Evolutionary conservation across 2,888 invertebrate species (phyloP).

Genomic region (Ornithoptera alexandrae): DNA sequence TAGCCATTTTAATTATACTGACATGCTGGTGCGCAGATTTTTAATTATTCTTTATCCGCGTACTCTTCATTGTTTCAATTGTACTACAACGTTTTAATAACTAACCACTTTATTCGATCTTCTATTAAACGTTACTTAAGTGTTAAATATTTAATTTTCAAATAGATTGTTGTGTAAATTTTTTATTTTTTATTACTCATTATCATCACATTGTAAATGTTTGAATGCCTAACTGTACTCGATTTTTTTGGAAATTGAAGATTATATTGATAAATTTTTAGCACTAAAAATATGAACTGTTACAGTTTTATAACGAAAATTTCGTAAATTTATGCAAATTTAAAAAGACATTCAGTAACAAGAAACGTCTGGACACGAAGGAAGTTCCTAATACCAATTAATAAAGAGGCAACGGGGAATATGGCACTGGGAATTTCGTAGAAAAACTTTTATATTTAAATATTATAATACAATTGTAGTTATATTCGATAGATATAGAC

Average conservation of each 20-base stretch:
- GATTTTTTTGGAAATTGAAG: no score
- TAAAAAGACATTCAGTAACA: background rate
- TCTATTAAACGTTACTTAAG: background rate
- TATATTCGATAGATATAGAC: background rate
- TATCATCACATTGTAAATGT: no score
- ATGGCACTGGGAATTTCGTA: background rate
- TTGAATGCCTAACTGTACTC: no score
- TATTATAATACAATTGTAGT: background rate
- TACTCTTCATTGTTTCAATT: background rate
- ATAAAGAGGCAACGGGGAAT: background rate
- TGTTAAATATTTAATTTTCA: background rate
- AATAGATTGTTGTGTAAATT: no score
- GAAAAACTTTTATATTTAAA: background rate
- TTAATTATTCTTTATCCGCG: background rate
- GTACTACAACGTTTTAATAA: background rate
- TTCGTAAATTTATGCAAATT: background rate
- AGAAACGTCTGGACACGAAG: background rate
- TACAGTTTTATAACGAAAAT: background rate
- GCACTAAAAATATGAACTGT: no score
- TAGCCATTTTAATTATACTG: conserved; percentile 1
- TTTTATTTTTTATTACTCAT: no score
- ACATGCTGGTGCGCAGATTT: background rate
- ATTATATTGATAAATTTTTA: no score
- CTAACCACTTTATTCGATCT: background rate
- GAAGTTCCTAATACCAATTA: background rate